phyloP scores from a whole-genome alignment of 2,797 vertebrate genomes.

The Gallinago solitaria region DNA sequence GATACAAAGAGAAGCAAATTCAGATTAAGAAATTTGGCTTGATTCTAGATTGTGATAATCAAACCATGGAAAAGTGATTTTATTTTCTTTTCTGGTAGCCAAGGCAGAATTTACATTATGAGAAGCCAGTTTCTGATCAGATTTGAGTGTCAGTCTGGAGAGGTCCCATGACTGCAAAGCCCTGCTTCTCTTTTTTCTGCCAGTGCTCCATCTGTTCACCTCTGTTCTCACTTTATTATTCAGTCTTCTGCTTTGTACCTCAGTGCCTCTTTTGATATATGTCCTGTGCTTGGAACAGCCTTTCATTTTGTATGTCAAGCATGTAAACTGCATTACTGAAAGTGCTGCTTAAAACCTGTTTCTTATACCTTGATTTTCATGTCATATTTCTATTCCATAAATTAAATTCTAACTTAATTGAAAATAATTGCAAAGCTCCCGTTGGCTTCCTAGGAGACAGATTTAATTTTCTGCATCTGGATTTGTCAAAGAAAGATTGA shows the following conservation, averaged over 20 bases:
- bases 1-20: neutral
- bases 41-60: neutral
- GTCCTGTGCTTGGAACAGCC: neutral
- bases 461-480: neutral
- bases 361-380: neutral
- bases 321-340: neutral
- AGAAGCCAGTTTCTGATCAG: neutral
- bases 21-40: neutral
- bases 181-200: neutral
- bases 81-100: neutral
- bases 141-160: neutral
- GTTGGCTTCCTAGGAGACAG: neutral
- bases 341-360: neutral
- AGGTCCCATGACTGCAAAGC: neutral
- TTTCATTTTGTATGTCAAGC: neutral
- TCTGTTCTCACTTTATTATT: neutral
- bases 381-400: neutral
- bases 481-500: neutral
- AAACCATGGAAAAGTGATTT: neutral
- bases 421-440: neutral
- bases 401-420: neutral
- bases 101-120: neutral
- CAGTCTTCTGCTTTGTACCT: neutral
- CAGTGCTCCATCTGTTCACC: neutral
- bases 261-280: neutral